A percentile compares a stretch with the other conserved stretches of the same genome.
Evolutionary conservation across 1,140 invertebrate genomes (phyloP).

Genomic region (Orussus abietinus): DNA sequence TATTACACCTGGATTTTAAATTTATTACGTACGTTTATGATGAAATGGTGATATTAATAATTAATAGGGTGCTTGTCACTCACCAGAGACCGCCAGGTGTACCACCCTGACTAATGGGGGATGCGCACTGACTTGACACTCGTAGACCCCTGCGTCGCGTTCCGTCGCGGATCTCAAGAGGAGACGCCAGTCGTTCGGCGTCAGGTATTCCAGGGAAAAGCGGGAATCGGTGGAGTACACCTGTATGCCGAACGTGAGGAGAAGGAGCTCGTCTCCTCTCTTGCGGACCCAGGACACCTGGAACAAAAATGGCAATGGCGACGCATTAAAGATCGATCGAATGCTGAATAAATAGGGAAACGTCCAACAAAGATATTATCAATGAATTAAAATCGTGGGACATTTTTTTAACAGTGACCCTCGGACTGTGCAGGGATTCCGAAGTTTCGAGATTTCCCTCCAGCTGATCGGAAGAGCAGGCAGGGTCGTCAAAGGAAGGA

Average conservation of each 20-base stretch:
- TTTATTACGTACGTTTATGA: not conserved
- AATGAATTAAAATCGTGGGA: no score
- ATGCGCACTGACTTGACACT: conserved; percentile 76
- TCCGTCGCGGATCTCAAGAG: conserved; percentile 70
- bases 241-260: conserved; percentile 72
- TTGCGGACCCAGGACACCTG: conserved; percentile 77
- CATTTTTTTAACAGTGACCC: no score
- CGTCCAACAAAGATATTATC: no score
- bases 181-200: conserved; percentile 76
- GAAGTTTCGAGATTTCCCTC: no score
- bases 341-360: no score
- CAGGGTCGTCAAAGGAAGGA: no score
- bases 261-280: conserved; percentile 66
- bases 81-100: conserved; percentile 71
- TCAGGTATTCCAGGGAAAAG: conserved; percentile 68
- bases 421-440: no score
- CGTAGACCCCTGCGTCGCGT: conserved; percentile 71
- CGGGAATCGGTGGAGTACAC: conserved; percentile 78
- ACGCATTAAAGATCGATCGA: conserved; percentile 1
- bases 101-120: conserved; percentile 70
- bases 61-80: conserved; percentile 46
- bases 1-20: no score
- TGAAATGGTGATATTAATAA: not conserved
- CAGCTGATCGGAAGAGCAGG: no score
- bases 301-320: conserved; percentile 19